phyloP scores from a whole-genome alignment of 2,113 vertebrate species.

The Trichechus manatus region DNA sequence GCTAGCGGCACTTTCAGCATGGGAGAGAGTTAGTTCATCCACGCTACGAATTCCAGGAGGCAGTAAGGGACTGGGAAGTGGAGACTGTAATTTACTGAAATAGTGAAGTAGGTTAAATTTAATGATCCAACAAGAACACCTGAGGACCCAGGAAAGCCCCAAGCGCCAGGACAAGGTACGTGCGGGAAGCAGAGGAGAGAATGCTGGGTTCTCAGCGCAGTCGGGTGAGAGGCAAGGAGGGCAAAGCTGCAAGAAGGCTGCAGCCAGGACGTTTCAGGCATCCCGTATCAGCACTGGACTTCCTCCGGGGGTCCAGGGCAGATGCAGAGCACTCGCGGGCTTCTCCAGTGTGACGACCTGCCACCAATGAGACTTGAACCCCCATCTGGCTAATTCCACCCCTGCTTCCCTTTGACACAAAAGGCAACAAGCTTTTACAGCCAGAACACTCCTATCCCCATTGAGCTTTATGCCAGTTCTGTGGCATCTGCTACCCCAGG shows the following conservation, averaged over 20 bases:
- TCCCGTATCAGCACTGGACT: not conserved
- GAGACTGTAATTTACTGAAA: conserved; percentile 46
- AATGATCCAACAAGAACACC: conserved; percentile 47
- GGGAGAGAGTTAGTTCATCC: conserved; percentile 9
- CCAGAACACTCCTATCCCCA: not conserved
- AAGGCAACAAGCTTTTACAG: not conserved
- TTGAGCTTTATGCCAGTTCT: not conserved
- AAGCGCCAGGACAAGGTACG: not conserved
- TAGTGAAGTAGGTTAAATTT: not conserved
- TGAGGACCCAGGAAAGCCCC: not conserved
- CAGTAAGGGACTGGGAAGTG: not conserved
- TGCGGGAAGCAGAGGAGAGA: not conserved
- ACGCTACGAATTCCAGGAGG: conserved; percentile 18
- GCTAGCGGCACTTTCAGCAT: not conserved
- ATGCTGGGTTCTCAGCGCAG: not conserved
- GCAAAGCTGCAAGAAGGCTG: not conserved
- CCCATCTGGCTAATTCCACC: not conserved
- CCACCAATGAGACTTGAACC: not conserved
- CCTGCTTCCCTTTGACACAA: not conserved
- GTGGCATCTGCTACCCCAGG: not conserved
- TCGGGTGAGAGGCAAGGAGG: not conserved
- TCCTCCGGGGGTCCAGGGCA: not conserved
- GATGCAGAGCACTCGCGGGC: not conserved
- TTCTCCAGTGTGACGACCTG: not conserved
- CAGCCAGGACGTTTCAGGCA: not conserved